phyloP scores from a whole-genome alignment of 2,888 invertebrate genomes.

The Omphaloscelis lunosa region DNA sequence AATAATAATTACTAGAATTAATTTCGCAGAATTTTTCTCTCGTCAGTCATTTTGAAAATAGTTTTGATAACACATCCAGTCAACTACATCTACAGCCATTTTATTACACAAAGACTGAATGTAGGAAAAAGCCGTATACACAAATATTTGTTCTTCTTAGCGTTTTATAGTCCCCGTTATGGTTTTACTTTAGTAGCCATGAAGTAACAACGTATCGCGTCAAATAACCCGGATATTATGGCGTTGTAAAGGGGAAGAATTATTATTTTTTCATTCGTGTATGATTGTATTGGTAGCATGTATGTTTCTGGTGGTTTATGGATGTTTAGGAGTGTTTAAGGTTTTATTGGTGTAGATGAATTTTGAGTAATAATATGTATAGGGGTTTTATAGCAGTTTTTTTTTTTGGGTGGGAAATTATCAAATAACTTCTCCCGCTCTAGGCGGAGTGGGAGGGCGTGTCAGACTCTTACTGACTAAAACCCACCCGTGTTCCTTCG shows the following conservation, averaged over 20 bases:
- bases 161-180: constrained; percentile 74
- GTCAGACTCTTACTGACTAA: too few relatives aligned
- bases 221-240: constrained; percentile 62
- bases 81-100: constrained; percentile 35
- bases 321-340: constrained; percentile 14
- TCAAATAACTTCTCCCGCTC: too few relatives aligned
- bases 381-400: too few relatives aligned
- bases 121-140: constrained; percentile 66
- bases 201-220: constrained; percentile 58
- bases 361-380: neutral
- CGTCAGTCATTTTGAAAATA: too few relatives aligned
- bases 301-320: constrained; percentile 36
- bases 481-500: too few relatives aligned
- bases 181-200: constrained; percentile 72
- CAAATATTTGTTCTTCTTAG: constrained; percentile 76
- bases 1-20: too few relatives aligned
- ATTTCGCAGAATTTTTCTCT: too few relatives aligned
- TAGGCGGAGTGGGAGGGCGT: too few relatives aligned
- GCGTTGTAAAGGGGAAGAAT: constrained; percentile 61
- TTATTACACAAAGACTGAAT: constrained; percentile 71
- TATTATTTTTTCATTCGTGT: constrained; percentile 68
- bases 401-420: too few relatives aligned
- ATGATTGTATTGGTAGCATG: constrained; percentile 21
- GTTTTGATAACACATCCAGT: constrained; percentile 21
- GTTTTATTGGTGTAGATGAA: constrained; percentile 5